phyloP scores from a whole-genome alignment of 2,113 vertebrate species.

The Pandion haliaetus region DNA sequence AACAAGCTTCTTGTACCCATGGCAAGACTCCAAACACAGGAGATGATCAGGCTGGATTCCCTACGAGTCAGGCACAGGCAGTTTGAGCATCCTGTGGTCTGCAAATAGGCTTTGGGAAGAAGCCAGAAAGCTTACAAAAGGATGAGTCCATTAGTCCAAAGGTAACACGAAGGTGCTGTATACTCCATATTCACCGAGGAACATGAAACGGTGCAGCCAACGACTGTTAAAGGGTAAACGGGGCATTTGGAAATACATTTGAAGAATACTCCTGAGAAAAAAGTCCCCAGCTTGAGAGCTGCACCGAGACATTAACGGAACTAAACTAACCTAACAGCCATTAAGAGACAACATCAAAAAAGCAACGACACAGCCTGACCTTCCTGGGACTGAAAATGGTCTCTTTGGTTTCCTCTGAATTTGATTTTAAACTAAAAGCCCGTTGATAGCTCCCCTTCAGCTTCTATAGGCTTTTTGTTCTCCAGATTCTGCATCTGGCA shows the following conservation, averaged over 20 bases:
- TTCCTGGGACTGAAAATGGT: neutral
- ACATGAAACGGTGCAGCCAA: neutral
- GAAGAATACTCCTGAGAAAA: neutral
- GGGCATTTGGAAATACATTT: neutral
- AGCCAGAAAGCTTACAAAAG: neutral
- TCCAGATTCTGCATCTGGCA: neutral
- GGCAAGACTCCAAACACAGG: neutral
- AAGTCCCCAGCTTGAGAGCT: neutral
- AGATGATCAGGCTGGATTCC: neutral
- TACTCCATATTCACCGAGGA: neutral
- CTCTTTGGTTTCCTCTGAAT: neutral
- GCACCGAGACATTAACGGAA: neutral
- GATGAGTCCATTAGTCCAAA: neutral
- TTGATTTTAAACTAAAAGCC: neutral
- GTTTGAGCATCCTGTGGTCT: neutral
- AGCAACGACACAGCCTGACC: neutral
- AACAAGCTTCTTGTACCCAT: neutral
- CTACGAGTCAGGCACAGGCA: neutral
- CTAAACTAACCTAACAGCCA: neutral
- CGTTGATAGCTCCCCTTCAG: neutral
- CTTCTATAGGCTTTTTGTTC: neutral
- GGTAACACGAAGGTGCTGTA: accelerated
- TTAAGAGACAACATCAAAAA: neutral
- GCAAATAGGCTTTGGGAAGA: neutral
- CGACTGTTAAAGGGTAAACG: neutral